Conservation (phyloP, 2,888 invertebrate species). For the Conchocele bisecta region DNA sequence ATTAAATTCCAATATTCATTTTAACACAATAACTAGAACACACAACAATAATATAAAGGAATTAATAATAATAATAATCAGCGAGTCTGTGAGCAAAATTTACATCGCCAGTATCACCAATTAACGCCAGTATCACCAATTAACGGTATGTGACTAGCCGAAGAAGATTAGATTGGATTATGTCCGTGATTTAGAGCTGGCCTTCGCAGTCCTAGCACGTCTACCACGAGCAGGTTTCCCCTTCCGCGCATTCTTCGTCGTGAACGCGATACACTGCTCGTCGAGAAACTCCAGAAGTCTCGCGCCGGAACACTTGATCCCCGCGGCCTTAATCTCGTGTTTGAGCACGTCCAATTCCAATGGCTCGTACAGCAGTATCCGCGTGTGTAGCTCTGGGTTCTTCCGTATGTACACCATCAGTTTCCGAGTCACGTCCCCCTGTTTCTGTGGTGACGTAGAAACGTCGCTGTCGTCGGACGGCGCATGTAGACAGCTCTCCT, state of each 20-base stretch:
- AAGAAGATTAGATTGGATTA: too few species aligned
- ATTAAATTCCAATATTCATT: too few species aligned
- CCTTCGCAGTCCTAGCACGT: too few species aligned
- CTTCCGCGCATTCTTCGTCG: slow-evolving; percentile 65
- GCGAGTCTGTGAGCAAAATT: too few species aligned
- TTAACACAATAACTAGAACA: too few species aligned
- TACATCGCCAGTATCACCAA: too few species aligned
- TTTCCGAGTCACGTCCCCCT: slow-evolving; percentile 46
- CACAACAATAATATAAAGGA: too few species aligned
- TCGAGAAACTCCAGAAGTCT: slow-evolving; percentile 84
- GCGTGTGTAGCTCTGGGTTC: slow-evolving; percentile 82
- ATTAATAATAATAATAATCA: too few species aligned
- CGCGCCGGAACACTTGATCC: slow-evolving; percentile 83
- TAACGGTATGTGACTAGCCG: too few species aligned
- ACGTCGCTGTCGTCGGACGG: slow-evolving; percentile 64
- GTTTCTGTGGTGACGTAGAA: slow-evolving; percentile 50
- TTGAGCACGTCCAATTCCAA: slow-evolving; percentile 84
- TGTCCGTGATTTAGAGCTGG: too few species aligned
- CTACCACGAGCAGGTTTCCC: slow-evolving; percentile 5
- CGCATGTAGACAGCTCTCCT: slow-evolving; percentile 48
- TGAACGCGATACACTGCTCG: slow-evolving; percentile 79
- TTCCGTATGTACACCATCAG: slow-evolving; percentile 78
- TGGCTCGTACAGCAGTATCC: slow-evolving; percentile 84
- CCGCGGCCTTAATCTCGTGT: slow-evolving; percentile 81
- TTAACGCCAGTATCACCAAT: too few species aligned